phyloP scores from a whole-genome alignment of 2,113 vertebrate species.

The Zosterops lateralis region DNA sequence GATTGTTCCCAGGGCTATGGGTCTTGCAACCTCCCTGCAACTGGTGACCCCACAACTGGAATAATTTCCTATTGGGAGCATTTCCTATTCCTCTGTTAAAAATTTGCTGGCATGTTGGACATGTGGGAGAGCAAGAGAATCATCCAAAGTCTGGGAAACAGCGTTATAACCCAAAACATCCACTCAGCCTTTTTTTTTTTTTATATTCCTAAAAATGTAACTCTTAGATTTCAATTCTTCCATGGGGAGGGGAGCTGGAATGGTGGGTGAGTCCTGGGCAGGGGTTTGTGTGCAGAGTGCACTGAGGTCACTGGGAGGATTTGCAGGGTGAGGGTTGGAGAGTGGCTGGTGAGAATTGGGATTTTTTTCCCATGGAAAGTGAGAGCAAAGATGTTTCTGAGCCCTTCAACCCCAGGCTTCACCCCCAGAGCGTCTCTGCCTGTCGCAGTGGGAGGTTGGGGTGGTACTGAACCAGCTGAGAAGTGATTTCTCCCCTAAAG shows the following conservation, averaged over 20 bases:
- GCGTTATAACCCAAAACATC: neutral
- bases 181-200: neutral
- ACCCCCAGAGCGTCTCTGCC: neutral
- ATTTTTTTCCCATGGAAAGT: neutral
- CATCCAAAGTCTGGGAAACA: neutral
- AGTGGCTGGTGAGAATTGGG: neutral
- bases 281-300: neutral
- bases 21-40: neutral
- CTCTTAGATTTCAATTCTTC: neutral
- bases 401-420: accelerated
- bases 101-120: neutral
- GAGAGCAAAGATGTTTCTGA: neutral
- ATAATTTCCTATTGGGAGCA: neutral
- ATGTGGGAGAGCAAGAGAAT: neutral
- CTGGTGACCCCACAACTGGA: neutral
- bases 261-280: neutral
- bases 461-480: neutral
- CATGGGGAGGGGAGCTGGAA: neutral
- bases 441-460: neutral
- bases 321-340: neutral
- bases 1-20: neutral
- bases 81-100: neutral
- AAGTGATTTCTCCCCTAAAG: neutral
- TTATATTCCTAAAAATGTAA: neutral
- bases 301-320: neutral